Conservation (phyloP, 2,888 invertebrate species). For the Biston stratarius region DNA sequence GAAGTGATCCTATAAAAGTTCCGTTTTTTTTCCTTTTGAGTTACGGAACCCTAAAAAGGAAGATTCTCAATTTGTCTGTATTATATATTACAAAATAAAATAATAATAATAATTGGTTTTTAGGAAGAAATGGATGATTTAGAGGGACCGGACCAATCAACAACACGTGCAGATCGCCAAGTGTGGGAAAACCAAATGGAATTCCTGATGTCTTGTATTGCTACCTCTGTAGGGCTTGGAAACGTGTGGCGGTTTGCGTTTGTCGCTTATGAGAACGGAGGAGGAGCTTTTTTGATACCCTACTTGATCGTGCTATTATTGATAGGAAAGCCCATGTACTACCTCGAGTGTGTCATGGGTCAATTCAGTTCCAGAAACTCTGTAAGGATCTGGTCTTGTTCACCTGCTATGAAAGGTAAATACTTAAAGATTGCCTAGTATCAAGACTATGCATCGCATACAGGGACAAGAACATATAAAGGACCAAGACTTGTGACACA, state of each 20-base stretch:
- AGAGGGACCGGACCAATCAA: constrained; percentile 36
- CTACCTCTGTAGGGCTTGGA: constrained; percentile 91
- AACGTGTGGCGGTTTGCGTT: constrained; percentile 89
- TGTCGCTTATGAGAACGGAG: constrained; percentile 90
- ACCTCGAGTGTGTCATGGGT: constrained; percentile 93
- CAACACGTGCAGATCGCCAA: constrained; percentile 58
- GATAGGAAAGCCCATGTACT: constrained; percentile 93
- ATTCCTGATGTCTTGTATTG: constrained; percentile 91
- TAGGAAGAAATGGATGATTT: constrained; percentile 1
- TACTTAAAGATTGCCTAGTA: background rate
- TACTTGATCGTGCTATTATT: constrained; percentile 89
- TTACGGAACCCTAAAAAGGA: too few relatives aligned
- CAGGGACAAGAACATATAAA: too few relatives aligned
- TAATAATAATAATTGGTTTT: background rate
- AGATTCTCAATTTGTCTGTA: too few relatives aligned
- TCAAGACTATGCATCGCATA: background rate
- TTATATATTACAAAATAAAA: too few relatives aligned
- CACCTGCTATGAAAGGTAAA: constrained; percentile 92
- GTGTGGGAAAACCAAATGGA: constrained; percentile 89
- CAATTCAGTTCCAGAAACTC: constrained; percentile 94
- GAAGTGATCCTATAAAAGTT: too few relatives aligned
- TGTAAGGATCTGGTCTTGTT: constrained; percentile 89
- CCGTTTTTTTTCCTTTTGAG: too few relatives aligned
- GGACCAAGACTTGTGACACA: too few relatives aligned
- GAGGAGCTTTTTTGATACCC: constrained; percentile 91